Conservation (phyloP, 2,113 vertebrate genomes). For the Eublepharis macularius region DNA sequence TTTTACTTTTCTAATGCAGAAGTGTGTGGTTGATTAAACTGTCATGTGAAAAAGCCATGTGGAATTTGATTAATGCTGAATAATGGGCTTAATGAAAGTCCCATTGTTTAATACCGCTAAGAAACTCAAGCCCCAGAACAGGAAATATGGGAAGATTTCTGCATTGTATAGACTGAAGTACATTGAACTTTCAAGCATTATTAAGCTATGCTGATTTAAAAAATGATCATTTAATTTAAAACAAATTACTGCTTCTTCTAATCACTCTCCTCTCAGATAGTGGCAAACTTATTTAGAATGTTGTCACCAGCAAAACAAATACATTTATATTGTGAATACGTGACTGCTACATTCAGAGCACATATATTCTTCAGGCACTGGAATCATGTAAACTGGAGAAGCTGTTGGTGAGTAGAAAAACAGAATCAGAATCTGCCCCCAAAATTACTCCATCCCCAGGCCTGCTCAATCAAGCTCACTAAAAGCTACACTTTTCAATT, state of each 20-base stretch:
- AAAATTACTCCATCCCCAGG: background rate
- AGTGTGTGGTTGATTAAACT: slow-evolving; percentile 43
- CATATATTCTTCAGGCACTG: background rate
- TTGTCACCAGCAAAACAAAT: background rate
- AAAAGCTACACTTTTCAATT: too few relatives aligned
- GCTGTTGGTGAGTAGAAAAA: background rate
- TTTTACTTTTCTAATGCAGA: slow-evolving; percentile 42
- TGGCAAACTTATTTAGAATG: background rate
- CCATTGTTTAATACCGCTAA: slow-evolving; percentile 5
- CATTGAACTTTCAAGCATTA: slow-evolving; percentile 43
- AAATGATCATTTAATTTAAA: slow-evolving; percentile 49
- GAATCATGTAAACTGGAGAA: background rate
- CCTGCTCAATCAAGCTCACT: background rate
- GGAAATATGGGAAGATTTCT: slow-evolving; percentile 49
- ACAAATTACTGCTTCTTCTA: background rate
- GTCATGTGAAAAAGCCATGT: slow-evolving; percentile 31
- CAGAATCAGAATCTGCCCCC: background rate
- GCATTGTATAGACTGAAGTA: slow-evolving; percentile 36
- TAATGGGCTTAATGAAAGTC: slow-evolving; percentile 36
- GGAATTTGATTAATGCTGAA: slow-evolving; percentile 38
- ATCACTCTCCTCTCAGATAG: background rate
- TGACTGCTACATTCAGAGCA: background rate
- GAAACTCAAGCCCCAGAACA: slow-evolving; percentile 35
- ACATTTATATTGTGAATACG: background rate
- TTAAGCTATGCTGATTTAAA: slow-evolving; percentile 43